A percentile compares a stretch with the other conserved stretches of the same genome.
Conservation (phyloP, 2,113 vertebrate genomes). For the Loxodonta africana region DNA sequence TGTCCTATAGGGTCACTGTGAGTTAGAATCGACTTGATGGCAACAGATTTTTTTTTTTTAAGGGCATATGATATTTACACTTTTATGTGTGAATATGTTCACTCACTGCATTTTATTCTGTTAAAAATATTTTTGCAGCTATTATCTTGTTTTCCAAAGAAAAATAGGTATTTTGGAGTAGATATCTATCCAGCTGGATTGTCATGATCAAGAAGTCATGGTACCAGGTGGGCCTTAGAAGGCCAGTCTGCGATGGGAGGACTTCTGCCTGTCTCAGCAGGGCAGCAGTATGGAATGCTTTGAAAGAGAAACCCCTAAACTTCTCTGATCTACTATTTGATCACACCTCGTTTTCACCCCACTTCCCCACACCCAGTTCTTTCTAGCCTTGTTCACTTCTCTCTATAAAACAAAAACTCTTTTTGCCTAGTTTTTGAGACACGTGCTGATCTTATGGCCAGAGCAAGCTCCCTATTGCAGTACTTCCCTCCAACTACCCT, state of each 20-base stretch:
- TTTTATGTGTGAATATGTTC: conserved; percentile 69
- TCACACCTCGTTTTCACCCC: too few species aligned
- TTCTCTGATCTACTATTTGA: too few species aligned
- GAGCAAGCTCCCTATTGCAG: too few species aligned
- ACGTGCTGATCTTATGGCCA: too few species aligned
- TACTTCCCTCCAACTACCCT: too few species aligned
- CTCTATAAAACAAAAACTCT: too few species aligned
- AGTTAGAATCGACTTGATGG: not conserved
- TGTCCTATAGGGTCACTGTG: not conserved
- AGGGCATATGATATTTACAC: conserved; percentile 83
- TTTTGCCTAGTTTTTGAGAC: too few species aligned
- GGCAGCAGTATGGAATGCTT: not conserved
- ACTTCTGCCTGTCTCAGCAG: not conserved
- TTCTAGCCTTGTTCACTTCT: too few species aligned
- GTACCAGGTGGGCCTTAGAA: not conserved
- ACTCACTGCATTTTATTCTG: conserved; percentile 77
- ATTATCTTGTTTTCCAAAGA: conserved; percentile 87
- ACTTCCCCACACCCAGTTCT: too few species aligned
- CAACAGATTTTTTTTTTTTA: not conserved
- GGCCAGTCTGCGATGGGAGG: too few species aligned
- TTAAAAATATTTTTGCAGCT: conserved; percentile 80
- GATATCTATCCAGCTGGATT: conserved; percentile 62
- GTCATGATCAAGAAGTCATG: not conserved
- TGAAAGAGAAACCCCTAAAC: not conserved
- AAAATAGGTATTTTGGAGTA: conserved; percentile 83